These are phyloP conservation scores for Ormyrus nitidulus DNA, from an alignment of 2,888 invertebrate genomes.

Conservation along the genomic window DNA sequence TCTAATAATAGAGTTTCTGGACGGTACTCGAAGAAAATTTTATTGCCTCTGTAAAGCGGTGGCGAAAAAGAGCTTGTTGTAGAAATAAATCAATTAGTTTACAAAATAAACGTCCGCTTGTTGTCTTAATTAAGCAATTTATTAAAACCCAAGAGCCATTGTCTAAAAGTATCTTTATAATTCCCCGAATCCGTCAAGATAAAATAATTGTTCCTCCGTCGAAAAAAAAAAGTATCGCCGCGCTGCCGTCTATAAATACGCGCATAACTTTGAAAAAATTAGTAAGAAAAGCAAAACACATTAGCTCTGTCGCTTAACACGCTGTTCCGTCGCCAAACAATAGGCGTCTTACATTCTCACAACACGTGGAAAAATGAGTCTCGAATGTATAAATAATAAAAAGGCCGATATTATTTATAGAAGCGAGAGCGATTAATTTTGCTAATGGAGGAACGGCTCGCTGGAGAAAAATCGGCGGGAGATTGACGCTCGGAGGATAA, in stretches of 20 bases:
- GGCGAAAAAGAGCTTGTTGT: too few species aligned
- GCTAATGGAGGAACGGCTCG: slow-evolving; percentile 25
- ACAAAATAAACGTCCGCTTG: too few species aligned
- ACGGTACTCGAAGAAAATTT: too few species aligned
- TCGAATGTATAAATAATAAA: background rate
- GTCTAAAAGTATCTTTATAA: background rate
- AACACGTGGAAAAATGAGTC: slow-evolving; percentile 8
- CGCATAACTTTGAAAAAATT: background rate
- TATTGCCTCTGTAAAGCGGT: too few species aligned
- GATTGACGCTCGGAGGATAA: slow-evolving; percentile 25
- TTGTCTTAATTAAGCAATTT: too few species aligned
- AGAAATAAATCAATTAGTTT: too few species aligned
- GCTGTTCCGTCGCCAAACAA: slow-evolving; percentile 25
- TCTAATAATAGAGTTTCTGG: too few species aligned
- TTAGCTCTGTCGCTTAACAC: slow-evolving; percentile 2
- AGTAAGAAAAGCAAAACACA: slow-evolving; percentile 14
- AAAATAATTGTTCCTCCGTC: slow-evolving; percentile 6
- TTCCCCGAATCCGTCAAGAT: background rate
- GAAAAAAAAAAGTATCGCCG: slow-evolving; percentile 2
- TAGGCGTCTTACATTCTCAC: background rate
- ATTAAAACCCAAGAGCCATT: too few species aligned
- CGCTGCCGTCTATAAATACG: background rate
- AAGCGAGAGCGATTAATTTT: slow-evolving; percentile 27
- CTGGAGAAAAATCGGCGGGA: slow-evolving; percentile 26
- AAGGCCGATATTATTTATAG: slow-evolving; percentile 15